Conservation (phyloP, 2,888 invertebrate genomes). For the Caenorhabditis sinica region DNA sequence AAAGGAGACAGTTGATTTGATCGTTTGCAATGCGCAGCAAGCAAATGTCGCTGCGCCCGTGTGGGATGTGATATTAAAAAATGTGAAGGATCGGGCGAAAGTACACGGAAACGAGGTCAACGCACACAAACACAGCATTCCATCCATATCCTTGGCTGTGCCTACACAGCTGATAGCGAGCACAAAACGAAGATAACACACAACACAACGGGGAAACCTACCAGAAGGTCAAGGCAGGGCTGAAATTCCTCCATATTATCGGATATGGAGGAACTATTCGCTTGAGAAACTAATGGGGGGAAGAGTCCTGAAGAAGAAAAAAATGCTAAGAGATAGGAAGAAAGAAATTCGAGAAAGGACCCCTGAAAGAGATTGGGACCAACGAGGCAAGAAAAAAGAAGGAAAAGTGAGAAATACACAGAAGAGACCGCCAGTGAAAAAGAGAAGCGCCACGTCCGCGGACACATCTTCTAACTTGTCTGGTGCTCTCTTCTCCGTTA, state of each 20-base stretch:
- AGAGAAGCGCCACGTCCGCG: conserved; percentile 31
- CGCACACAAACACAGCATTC: conserved; percentile 15
- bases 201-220: neutral
- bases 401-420: neutral
- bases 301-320: neutral
- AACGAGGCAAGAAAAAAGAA: neutral
- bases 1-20: neutral
- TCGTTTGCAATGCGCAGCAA: conserved; percentile 17
- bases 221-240: neutral
- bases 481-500: neutral
- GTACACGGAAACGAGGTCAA: conserved; percentile 42
- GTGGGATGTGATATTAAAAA: conserved; percentile 17
- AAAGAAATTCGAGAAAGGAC: neutral
- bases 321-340: neutral
- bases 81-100: conserved; percentile 15
- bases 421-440: conserved; percentile 23
- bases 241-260: too few species aligned
- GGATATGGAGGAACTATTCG: too few species aligned
- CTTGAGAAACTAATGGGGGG: too few species aligned
- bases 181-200: too few species aligned
- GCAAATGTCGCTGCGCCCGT: neutral
- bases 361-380: neutral
- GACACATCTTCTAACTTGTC: neutral
- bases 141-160: neutral
- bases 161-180: neutral